A percentile compares a stretch with the other conserved stretches of the same genome.
Conservation (phyloP, 2,888 invertebrate genomes). For the Epirrita christyi region DNA sequence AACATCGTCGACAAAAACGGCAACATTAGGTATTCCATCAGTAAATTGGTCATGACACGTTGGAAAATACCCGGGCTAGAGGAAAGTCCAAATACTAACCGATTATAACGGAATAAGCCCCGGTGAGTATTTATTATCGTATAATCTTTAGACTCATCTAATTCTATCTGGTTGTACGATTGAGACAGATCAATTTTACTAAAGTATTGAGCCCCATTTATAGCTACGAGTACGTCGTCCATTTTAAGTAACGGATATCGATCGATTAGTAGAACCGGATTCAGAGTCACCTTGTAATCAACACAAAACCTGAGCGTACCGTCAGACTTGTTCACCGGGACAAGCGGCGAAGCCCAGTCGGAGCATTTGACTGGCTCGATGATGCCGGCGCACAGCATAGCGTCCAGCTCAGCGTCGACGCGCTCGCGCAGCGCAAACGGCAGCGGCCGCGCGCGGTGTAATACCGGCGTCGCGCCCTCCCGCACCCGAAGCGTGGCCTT, state of each 20-base stretch:
- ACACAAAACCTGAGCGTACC: conserved; percentile 24
- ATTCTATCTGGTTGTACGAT: conserved; percentile 34
- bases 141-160: conserved; percentile 27
- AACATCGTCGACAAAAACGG: conserved; percentile 23
- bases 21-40: conserved; percentile 9
- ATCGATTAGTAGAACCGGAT: conserved; percentile 31
- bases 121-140: conserved; percentile 36
- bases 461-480: conserved; percentile 35
- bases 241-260: conserved; percentile 31
- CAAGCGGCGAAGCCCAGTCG: conserved; percentile 25
- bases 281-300: conserved; percentile 28
- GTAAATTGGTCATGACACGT: conserved; percentile 15
- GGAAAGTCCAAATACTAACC: conserved; percentile 11
- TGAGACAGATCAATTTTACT: conserved; percentile 34
- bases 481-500: conserved; percentile 32
- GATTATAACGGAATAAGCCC: conserved; percentile 13
- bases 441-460: no score
- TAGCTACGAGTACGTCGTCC: conserved; percentile 27
- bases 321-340: conserved; percentile 20
- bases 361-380: conserved; percentile 1
- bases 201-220: conserved; percentile 26
- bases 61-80: conserved; percentile 19
- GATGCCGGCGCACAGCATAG: conserved; percentile 21
- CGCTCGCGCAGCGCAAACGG: conserved; percentile 31
- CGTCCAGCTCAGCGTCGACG: conserved; percentile 26